These are phyloP conservation scores for Phragmatobia fuliginosa DNA, from an alignment of 2,888 invertebrate species.

Conservation along the genomic window DNA sequence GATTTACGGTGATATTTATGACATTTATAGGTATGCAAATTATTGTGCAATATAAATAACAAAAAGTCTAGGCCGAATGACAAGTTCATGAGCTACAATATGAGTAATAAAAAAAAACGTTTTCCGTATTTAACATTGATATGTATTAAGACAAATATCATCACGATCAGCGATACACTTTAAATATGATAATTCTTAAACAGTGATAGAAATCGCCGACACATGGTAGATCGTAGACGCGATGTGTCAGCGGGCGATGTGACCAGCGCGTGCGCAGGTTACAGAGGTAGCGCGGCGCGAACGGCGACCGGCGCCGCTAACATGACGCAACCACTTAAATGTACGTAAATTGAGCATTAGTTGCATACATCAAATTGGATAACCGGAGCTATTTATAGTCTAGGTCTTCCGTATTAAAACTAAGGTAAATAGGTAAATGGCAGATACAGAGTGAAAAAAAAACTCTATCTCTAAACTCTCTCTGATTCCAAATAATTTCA, in stretches of 20 bases:
- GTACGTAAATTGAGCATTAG: constrained; percentile 27
- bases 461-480: no score
- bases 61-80: background rate
- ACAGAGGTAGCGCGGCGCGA: constrained; percentile 3
- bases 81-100: background rate
- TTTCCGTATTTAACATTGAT: background rate
- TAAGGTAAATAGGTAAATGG: background rate
- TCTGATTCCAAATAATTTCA: no score
- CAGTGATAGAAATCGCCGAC: constrained; percentile 19
- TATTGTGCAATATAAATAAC: background rate
- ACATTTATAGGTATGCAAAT: background rate
- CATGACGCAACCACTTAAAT: constrained; percentile 25
- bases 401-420: constrained; percentile 9
- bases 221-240: constrained; percentile 13
- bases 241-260: constrained; percentile 2
- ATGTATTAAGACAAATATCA: background rate
- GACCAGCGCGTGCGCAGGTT: constrained; percentile 18
- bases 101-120: background rate
- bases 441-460: background rate
- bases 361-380: constrained; percentile 16
- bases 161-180: background rate
- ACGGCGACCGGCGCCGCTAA: background rate
- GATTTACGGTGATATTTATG: background rate
- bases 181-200: background rate
- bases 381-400: constrained; percentile 16